Base-by-base conservation (phyloP, 2,888 invertebrate genomes). In the Cataglyphis rosenhaueri region DNA sequence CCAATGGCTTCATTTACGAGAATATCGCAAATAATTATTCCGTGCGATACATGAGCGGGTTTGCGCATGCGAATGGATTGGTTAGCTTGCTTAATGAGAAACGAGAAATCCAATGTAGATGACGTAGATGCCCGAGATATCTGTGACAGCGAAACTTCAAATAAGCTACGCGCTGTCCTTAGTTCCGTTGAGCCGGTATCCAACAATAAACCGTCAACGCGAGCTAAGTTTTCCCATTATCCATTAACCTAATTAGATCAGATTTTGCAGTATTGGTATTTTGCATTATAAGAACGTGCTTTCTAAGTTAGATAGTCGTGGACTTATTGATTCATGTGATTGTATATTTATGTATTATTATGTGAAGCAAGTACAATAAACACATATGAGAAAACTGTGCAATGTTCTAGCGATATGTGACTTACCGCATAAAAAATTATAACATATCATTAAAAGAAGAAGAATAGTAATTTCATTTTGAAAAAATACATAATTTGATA, bases 231-330 rank as follows among this genome's bases (percentile, higher is more conserved):
- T 92, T 89, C 91, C 91, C 92, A 92, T 93, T 93, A 93, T 92
- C 92, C 92, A 93, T 93, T 94, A 93, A 92, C 93, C 92, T 92
- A 93, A 94, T 94, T 93, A 94, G 92, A 89, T 91, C 82, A 89
- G 92, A 93, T 92, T 92, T 91, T 90, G 91, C 87, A 88, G 89
- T 91, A 93, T 92, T 87, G 91, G 84, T 83, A 29, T 29, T 29
- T 29, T 29, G 29, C 29, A 29, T 0, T 29, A 29, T 29, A 65
- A 82, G 83, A 59, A 10, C 74, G 52, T 79, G 84, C 85, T 86
- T 73, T 73, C 87, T 82, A 85, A 90, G 83, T 88, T 89, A 86
- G 88, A 84, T 85, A 82, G 25, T 38, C 64, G 76, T 73, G 76
- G 57, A 74, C 66, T 85, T 71, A 78, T 85, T 71, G 85, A 68